Percentiles rank a stretch among this genome's conserved stretches.
phyloP scores from a whole-genome alignment of 2,888 invertebrate species.

The Hedychridium roseum region DNA sequence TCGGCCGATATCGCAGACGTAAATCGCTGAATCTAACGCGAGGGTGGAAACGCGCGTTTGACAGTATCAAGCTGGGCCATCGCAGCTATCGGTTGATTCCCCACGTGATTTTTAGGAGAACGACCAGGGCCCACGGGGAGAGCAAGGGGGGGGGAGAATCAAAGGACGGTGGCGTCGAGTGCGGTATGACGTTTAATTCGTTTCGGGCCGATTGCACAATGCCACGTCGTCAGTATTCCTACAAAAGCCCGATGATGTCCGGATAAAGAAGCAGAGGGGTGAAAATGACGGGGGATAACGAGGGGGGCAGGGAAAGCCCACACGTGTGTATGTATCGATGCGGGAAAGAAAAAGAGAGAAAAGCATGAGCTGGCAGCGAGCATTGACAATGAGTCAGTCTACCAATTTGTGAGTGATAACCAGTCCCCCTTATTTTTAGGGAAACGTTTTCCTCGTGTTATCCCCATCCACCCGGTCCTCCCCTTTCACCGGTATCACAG shows the following conservation, averaged over 20 bases:
- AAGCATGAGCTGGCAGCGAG: conserved; percentile 29
- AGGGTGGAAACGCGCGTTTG: conserved; percentile 11
- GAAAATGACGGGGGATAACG: conserved; percentile 30
- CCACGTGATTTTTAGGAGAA: conserved; percentile 6
- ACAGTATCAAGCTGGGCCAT: too few relatives aligned
- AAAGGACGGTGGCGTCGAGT: conserved; percentile 7
- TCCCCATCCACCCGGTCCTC: not conserved
- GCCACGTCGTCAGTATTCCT: conserved; percentile 3
- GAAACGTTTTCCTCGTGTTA: conserved; percentile 11
- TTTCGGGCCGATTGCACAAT: conserved; percentile 25
- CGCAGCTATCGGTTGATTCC: conserved; percentile 1
- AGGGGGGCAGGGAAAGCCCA: conserved; percentile 15
- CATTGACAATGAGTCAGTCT: conserved; percentile 32
- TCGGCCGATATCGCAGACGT: conserved; percentile 7
- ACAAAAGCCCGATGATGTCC: conserved; percentile 14
- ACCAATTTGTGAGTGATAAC: conserved; percentile 29
- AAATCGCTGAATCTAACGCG: conserved; percentile 25
- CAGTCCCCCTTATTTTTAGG: conserved; percentile 4
- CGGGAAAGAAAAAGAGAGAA: conserved; percentile 12
- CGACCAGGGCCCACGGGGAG: not conserved
- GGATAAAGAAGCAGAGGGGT: conserved; percentile 33
- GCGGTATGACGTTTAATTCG: conserved; percentile 28
- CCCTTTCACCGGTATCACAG: not conserved
- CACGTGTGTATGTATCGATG: too few relatives aligned
- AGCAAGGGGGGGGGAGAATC: not conserved